Evolutionary conservation across 2,888 invertebrate species (phyloP), one percentile per base, ranked within the genome.

Genomic region (Pandemis corylana): DNA sequence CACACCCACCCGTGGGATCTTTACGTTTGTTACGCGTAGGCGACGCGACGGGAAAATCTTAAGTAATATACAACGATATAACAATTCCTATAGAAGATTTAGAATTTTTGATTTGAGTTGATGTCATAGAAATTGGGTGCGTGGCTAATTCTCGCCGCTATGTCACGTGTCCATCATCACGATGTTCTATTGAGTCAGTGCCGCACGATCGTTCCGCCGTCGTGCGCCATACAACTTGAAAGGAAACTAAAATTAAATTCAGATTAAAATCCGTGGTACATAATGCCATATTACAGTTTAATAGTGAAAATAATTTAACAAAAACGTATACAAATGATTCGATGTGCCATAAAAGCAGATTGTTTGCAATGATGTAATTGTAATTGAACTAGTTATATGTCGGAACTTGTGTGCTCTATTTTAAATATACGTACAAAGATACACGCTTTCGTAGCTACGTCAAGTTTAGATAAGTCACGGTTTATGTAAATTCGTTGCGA

Each of bases 81-180:
- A 51, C n/a, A 51, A 42, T 42, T 67, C 13, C 20, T 75, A 70
- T 56, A 67, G 62, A 77, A 72, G 66, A 41, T 13, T 49, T n/a
- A 36, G 28, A 61, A 2, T 62, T 62, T 53, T 51, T 72, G 59
- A 70, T 49, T 20, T 20, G 20, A 20, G 62, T 44, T 66, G 66
- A 67, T 76, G 67, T 64, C 69, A 59, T 74, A 73, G 68, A 71
- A 56, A 70, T 75, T 46, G 71, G 68, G 59, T 71, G 76, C 75
- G 75, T 67, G 62, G 66, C 75, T 41, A 75, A 75, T 67, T 80
- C 79, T 78, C 77, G 77, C 75, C 77, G 80, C 78, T 77, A 72
- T 81, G 84, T 84, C 84, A 85, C 85, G 85, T 86, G 85, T 81
- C 81, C 77, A 73, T 79, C 82, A 84, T 87, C 86, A 88, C 87